Evolutionary conservation across 1,140 invertebrate species (phyloP).

Genomic region (Drosophila nigrodunni): DNA sequence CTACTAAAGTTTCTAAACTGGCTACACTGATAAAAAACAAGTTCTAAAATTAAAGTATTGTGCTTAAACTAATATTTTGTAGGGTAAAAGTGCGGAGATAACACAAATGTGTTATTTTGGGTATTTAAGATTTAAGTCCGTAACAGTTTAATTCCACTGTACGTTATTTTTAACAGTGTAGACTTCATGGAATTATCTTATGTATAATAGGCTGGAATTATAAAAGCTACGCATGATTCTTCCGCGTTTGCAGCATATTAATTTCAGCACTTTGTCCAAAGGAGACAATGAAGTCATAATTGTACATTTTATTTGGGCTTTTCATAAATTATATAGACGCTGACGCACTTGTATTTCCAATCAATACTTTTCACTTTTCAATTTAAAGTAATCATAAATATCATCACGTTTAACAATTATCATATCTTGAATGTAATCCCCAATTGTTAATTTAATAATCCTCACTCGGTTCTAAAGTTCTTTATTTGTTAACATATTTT

Average conservation of each 20-base stretch:
- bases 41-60: too few relatives aligned
- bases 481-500: background rate
- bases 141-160: too few relatives aligned
- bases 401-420: slow-evolving; percentile 7
- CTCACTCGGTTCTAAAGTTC: slow-evolving; percentile 6
- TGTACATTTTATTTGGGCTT: slow-evolving; percentile 60
- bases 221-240: slow-evolving; percentile 53
- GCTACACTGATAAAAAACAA: too few relatives aligned
- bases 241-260: slow-evolving; percentile 62
- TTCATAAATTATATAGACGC: slow-evolving; percentile 35
- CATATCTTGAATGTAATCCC: background rate
- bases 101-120: too few relatives aligned
- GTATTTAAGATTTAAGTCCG: too few relatives aligned
- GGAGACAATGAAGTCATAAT: slow-evolving; percentile 50
- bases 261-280: slow-evolving; percentile 45
- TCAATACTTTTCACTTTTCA: slow-evolving; percentile 67
- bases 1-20: background rate
- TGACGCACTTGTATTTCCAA: slow-evolving; percentile 43
- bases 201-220: slow-evolving; percentile 29
- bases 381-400: slow-evolving; percentile 11
- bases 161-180: background rate
- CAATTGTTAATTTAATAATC: background rate
- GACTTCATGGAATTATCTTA: slow-evolving; percentile 18
- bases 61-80: too few relatives aligned
- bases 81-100: too few relatives aligned